Evolutionary conservation across 2,113 vertebrate genomes (phyloP).

Genomic region (Cochlearius cochlearius): DNA sequence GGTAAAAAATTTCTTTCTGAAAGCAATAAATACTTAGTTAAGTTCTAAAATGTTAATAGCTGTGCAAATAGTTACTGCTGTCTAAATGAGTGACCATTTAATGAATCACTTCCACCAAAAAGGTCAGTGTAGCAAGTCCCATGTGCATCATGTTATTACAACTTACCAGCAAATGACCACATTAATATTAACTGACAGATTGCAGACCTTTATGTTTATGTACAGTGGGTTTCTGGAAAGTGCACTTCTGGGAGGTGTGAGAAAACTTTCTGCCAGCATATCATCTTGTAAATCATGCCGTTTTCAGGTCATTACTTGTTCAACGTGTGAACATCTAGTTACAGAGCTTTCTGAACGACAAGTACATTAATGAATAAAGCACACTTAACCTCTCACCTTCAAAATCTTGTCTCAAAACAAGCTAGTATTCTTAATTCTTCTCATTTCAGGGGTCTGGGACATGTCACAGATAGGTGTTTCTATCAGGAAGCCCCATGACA

Average conservation of each 20-base stretch:
- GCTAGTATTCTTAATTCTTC: background rate
- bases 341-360: background rate
- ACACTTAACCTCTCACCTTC: background rate
- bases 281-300: constrained; percentile 25
- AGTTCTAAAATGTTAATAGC: constrained; percentile 72
- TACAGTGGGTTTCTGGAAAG: constrained; percentile 69
- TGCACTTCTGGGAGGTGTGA: constrained; percentile 68
- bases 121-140: constrained; percentile 70
- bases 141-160: constrained; percentile 74
- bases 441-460: background rate
- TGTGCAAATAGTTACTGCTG: constrained; percentile 61
- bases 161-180: constrained; percentile 67
- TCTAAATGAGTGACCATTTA: constrained; percentile 75
- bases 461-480: background rate
- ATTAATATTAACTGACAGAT: constrained; percentile 79
- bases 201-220: constrained; percentile 76
- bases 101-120: constrained; percentile 69
- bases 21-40: constrained; percentile 68
- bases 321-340: background rate
- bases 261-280: constrained; percentile 63
- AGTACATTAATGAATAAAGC: background rate
- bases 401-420: background rate
- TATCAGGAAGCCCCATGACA: background rate
- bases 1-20: constrained; percentile 38
- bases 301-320: constrained; percentile 58